Base-by-base conservation (phyloP, 2,888 invertebrate species). In the Andrena bucephala region DNA sequence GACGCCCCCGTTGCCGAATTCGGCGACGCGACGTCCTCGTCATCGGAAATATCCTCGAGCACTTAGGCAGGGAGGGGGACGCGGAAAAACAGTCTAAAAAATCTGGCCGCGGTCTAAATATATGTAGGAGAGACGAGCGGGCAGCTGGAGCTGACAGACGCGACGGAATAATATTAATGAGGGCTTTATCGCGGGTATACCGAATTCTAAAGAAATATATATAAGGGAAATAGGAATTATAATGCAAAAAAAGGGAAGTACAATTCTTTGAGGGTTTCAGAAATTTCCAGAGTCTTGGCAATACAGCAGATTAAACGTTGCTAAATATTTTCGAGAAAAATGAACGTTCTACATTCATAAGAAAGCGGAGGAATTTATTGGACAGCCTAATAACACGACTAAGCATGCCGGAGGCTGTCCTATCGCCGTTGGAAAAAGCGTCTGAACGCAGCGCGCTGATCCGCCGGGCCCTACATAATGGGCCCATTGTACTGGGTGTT, bases 401-500 rank as follows among this genome's bases (percentile, higher is more conserved):
- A 16, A 5, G 42, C 13, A 16, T 42, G 42, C 42, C 42, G 42
- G 5, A 16, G 42, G 42, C 42, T 42, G 42, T 42, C 16, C 42
- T 42, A 16, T 4, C 42, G 42, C 16, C 42, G 42, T 42, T 42
- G 42, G 4, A 42, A 42, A 42, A 42, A 16, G 16, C 42, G 42
- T 13, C 42, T 16, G 42, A 42, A 42, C 16, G 16, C 42, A 42
- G 5, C 42, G 42, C 16, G 42, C 42, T 16, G 67, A 83, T 83
- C 63, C 60, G 6, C 1, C 48, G 48, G 62, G 60, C 62, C n/a
- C 10, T 13, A 29, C 33, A 77, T 59, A 83, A 83, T 73, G 62
- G 77, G 27, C 16, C 57, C 57, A 42, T 77, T 83, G 77, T 77
- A 76, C 72, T n/a, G 68, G 72, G 69, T 77, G 76, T 81, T 81